These are phyloP conservation scores for Equus quagga DNA, from an alignment of 2,113 vertebrate genomes.

Conservation along the genomic window DNA sequence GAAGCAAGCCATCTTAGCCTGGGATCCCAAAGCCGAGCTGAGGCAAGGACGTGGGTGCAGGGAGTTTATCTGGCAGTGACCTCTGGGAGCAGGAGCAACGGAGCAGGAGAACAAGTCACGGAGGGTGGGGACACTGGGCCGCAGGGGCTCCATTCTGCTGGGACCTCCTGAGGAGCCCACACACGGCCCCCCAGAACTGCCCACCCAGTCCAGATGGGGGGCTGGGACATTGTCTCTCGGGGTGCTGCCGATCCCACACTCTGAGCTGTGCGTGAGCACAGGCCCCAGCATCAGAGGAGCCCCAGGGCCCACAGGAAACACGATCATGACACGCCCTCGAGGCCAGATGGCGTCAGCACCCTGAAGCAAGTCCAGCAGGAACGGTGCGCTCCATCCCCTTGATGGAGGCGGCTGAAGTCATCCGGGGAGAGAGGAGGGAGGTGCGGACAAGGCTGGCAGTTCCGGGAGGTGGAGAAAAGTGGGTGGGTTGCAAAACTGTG, in stretches of 20 bases:
- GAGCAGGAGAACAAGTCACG: fast-evolving
- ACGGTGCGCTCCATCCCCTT: fast-evolving
- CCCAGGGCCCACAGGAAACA: fast-evolving
- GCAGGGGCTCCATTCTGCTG: neutral
- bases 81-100: neutral
- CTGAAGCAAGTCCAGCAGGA: neutral
- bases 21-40: neutral
- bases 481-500: too few species aligned
- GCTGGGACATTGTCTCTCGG: fast-evolving
- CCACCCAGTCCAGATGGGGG: neutral
- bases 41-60: fast-evolving
- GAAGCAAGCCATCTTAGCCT: neutral
- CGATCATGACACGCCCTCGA: fast-evolving
- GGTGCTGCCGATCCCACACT: neutral
- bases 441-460: fast-evolving
- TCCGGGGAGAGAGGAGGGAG: neutral
- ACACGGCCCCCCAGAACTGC: neutral
- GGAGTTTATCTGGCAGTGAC: fast-evolving
- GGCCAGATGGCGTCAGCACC: fast-evolving
- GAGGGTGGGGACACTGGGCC: neutral
- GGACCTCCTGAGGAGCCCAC: neutral
- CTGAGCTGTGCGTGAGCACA: neutral
- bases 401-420: fast-evolving
- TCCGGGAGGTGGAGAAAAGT: neutral
- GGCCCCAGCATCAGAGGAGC: neutral